phyloP scores from a whole-genome alignment of 2,797 vertebrate species.

The Acanthurus tractus region DNA sequence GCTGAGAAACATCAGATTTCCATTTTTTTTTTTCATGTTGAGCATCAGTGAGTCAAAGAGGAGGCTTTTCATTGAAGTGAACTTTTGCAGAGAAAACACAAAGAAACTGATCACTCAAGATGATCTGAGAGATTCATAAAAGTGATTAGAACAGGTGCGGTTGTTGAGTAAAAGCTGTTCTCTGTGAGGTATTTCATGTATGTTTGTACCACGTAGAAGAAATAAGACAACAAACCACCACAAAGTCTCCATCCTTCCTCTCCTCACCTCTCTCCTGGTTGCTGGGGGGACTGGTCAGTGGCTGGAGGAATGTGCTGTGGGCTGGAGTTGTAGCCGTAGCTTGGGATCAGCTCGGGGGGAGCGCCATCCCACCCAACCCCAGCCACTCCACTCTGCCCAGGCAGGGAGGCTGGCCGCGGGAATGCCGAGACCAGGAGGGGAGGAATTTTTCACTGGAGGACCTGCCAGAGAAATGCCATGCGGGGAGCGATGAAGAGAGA shows the following conservation, averaged over 20 bases:
- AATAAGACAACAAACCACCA: constrained; percentile 37
- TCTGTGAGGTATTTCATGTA: constrained; percentile 2
- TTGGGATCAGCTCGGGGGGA: constrained; percentile 69
- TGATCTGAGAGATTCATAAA: constrained; percentile 8
- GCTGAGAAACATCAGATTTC: constrained; percentile 32
- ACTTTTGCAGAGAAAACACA: constrained; percentile 28
- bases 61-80: constrained; percentile 31
- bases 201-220: constrained; percentile 15
- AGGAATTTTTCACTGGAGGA: constrained; percentile 84
- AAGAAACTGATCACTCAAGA: constrained; percentile 14
- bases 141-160: neutral
- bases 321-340: constrained; percentile 74
- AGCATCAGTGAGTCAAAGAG: constrained; percentile 37
- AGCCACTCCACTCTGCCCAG: constrained; percentile 69
- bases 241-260: constrained; percentile 57
- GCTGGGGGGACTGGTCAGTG: constrained; percentile 78
- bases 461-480: constrained; percentile 88
- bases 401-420: constrained; percentile 84
- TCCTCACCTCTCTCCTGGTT: constrained; percentile 85
- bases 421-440: constrained; percentile 81
- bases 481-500: constrained; percentile 82
- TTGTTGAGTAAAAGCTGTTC: constrained; percentile 3
- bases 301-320: constrained; percentile 79
- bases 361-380: constrained; percentile 63
- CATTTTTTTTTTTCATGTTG: constrained; percentile 1